Conservation (phyloP, 2,113 vertebrate species). For the Eulemur rufifrons region DNA sequence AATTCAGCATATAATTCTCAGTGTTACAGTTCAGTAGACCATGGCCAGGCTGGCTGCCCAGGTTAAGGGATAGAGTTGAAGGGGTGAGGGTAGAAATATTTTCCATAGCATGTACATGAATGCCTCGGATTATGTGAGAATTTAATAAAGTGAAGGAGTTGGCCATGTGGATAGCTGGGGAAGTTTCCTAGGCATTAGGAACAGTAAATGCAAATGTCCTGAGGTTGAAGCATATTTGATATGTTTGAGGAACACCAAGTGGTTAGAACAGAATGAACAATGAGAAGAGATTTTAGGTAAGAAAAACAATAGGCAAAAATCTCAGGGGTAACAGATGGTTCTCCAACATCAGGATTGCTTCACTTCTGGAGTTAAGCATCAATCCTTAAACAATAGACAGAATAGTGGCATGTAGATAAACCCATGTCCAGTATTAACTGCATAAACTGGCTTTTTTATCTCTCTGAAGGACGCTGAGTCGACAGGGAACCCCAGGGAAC, state of each 20-base stretch:
- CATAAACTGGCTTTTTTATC: constrained; percentile 4
- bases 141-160: background rate
- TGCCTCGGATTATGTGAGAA: background rate
- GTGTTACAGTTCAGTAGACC: background rate
- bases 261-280: background rate
- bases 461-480: background rate
- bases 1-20: constrained; percentile 31
- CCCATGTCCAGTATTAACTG: background rate
- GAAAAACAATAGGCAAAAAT: background rate
- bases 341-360: background rate
- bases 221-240: background rate
- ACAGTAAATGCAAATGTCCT: background rate
- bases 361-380: background rate
- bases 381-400: background rate
- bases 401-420: background rate
- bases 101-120: background rate
- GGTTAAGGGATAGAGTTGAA: background rate
- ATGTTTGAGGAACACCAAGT: background rate
- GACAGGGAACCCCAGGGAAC: background rate
- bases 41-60: background rate
- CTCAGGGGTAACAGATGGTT: background rate
- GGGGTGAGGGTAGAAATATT: background rate
- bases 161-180: background rate
- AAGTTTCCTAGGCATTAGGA: background rate
- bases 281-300: background rate